Evolutionary conservation across 2,888 invertebrate species (phyloP).

Genomic region (Sinopyrophorus schimmeli): DNA sequence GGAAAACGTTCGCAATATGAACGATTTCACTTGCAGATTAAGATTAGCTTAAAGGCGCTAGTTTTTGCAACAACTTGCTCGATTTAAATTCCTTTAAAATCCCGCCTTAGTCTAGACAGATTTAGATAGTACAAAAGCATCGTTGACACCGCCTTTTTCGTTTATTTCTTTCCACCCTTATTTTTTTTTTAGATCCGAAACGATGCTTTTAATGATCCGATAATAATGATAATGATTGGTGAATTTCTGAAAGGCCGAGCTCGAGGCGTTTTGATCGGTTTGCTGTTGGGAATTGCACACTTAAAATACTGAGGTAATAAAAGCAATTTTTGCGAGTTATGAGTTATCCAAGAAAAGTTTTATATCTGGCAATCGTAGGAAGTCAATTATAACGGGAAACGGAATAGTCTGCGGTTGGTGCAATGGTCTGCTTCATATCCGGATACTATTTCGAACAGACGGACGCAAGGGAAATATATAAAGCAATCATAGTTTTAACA

Average conservation of each 20-base stretch:
- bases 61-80: slow-evolving; percentile 39
- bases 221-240: no score
- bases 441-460: slow-evolving; percentile 30
- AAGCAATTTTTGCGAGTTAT: slow-evolving; percentile 16
- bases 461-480: slow-evolving; percentile 30
- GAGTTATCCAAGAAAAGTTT: slow-evolving; percentile 20
- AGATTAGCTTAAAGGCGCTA: slow-evolving; percentile 41
- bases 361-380: slow-evolving; percentile 26
- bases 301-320: no score
- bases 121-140: slow-evolving; percentile 41
- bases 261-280: slow-evolving; percentile 9
- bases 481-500: slow-evolving; percentile 27
- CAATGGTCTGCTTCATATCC: slow-evolving; percentile 36
- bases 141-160: slow-evolving; percentile 29
- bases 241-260: no score
- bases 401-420: slow-evolving; percentile 30
- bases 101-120: slow-evolving; percentile 42
- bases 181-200: slow-evolving; percentile 3
- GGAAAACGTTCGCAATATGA: slow-evolving; percentile 35
- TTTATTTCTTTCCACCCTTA: slow-evolving; percentile 10
- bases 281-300: slow-evolving; percentile 3
- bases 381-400: slow-evolving; percentile 30
- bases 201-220: no score
- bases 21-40: slow-evolving; percentile 45
- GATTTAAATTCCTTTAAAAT: slow-evolving; percentile 41